Evolutionary conservation across 2,888 invertebrate species (phyloP), one percentile per base, ranked within the genome.

Genomic region (Sinopyrophorus schimmeli): DNA sequence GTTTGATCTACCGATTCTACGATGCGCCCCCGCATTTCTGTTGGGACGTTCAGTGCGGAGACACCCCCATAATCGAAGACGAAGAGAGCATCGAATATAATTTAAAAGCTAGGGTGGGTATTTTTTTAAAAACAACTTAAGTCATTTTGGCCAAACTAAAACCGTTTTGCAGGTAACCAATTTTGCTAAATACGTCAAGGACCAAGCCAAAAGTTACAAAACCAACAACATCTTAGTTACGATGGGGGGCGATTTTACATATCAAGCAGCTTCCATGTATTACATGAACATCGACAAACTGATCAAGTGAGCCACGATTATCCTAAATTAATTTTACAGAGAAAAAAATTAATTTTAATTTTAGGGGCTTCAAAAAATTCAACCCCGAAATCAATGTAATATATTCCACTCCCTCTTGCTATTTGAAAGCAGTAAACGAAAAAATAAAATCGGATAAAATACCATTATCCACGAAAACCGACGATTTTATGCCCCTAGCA

Each of bases 361-460:
- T 31, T 18, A 47, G 47, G 10, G 47, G 32, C 5, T 47, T 47
- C 16, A 7, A 23, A 14, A 9, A 7, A 11, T 32, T 39, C 5
- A 27, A 21, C 4, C 7, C 14, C 18, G 28, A 35, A 24, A 37
- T 43, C 21, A 89, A 92, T 60, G 69, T 91, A 4, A 79, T 89
- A 52, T 91, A 91, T 65, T 91, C 91, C 0, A 89, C 89, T 0
- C 90, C 91, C 0, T 83, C 85, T 0, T 91, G 91, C 60, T 91
- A 91, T 61, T 60, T 89, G 42, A 85, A 89, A 63, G 80, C 89
- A 0, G 74, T 91, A 0, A 80, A 75, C 49, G 64, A 71, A 18
- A 71, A 72, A 5, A 68, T 73, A 40, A 53, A 64, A 11, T 67
- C 65, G 1, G 75, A 61, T 4, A 42, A 47, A 9, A 27, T 53